A percentile compares a stretch with the other conserved stretches of the same genome.
Conservation (phyloP, 2,888 invertebrate species). For the Apocheima hispidaria region DNA sequence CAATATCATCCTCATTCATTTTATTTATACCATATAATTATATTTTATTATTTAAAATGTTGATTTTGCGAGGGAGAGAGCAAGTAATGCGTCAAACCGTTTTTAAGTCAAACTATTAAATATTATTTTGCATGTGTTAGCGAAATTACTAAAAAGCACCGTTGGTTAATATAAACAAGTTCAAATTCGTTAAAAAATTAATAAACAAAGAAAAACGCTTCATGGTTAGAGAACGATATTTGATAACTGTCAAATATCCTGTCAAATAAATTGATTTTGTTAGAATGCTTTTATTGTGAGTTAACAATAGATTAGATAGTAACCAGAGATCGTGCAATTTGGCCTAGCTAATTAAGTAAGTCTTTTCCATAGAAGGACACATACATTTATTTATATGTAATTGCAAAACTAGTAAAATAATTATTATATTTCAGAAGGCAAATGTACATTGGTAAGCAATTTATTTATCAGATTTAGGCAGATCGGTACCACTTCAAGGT, state of each 20-base stretch:
- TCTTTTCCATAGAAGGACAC: constrained; percentile 1
- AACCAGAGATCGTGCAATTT: not conserved
- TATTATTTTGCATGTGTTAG: constrained; percentile 11
- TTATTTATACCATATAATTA: no score
- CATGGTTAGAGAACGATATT: constrained; percentile 1
- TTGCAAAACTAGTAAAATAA: constrained; percentile 3
- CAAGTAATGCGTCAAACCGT: no score
- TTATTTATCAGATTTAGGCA: no score
- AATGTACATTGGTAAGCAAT: no score
- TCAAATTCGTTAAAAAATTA: constrained; percentile 40
- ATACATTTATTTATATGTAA: not conserved
- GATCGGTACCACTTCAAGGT: no score
- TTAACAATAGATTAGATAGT: not conserved
- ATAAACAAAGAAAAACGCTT: constrained; percentile 3
- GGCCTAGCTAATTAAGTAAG: not conserved
- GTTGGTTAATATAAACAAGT: constrained; percentile 36
- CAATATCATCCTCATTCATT: no score
- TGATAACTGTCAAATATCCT: not conserved
- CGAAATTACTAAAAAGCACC: constrained; percentile 20
- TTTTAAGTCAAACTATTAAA: constrained; percentile 26
- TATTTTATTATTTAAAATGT: no score
- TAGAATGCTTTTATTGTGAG: not conserved
- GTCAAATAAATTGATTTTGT: not conserved
- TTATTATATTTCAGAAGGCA: not conserved
- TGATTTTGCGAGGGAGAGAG: no score